Evolutionary conservation across 1,140 invertebrate species (phyloP).

Genomic region (Oedothorax gibbosus): DNA sequence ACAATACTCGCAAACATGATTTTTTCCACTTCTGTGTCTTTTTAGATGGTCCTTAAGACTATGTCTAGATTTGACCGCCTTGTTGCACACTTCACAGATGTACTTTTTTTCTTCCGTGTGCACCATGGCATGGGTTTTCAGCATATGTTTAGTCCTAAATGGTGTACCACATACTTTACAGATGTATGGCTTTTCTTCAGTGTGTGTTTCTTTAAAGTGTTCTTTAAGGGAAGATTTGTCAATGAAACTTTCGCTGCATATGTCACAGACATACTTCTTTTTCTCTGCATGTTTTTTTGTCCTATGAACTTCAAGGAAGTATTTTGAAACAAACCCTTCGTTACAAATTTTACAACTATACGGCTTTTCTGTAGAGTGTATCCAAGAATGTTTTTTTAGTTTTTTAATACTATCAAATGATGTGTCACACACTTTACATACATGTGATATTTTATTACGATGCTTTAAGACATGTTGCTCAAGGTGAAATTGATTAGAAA

Average conservation of each 20-base stretch:
- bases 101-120: neutral
- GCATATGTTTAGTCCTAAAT: neutral
- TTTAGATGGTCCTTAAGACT: slow-evolving; percentile 75
- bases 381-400: neutral
- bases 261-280: neutral
- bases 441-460: neutral
- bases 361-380: neutral
- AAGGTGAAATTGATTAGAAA: neutral
- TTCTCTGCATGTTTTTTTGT: neutral
- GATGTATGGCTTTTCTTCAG: neutral
- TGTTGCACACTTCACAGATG: neutral
- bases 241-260: neutral
- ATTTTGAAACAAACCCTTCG: neutral
- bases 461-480: neutral
- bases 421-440: neutral
- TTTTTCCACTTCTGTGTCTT: slow-evolving; percentile 73
- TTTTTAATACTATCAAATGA: neutral
- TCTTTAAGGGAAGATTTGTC: neutral
- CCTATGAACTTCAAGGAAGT: neutral
- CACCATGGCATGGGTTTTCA: neutral
- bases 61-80: slow-evolving; percentile 69
- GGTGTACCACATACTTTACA: neutral
- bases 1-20: slow-evolving; percentile 73
- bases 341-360: neutral
- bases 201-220: neutral